Evolutionary conservation across 2,797 vertebrate species (phyloP).

Genomic region (Arrhamphus sclerolepis): DNA sequence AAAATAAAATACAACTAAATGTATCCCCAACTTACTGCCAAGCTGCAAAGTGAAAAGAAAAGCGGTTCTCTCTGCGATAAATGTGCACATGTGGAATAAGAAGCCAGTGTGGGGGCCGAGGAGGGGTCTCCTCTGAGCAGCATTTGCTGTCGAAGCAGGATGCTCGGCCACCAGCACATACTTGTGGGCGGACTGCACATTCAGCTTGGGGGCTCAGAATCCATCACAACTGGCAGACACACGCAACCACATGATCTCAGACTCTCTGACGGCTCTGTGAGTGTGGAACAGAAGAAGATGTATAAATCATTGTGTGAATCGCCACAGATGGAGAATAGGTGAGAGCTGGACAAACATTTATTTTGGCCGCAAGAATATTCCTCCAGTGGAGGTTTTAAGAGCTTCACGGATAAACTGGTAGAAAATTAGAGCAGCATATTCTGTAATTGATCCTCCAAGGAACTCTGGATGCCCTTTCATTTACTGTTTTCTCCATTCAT

Average conservation of each 20-base stretch:
- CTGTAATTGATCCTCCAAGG: slow-evolving; percentile 32
- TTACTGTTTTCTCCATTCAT: slow-evolving; percentile 26
- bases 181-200: slow-evolving; percentile 60
- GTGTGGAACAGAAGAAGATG: slow-evolving; percentile 28
- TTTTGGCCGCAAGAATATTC: slow-evolving; percentile 51
- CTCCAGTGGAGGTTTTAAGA: slow-evolving; percentile 49
- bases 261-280: slow-evolving; percentile 22
- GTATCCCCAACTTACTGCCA: not conserved
- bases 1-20: slow-evolving; percentile 13
- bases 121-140: slow-evolving; percentile 29
- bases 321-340: slow-evolving; percentile 51
- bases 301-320: slow-evolving; percentile 49
- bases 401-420: slow-evolving; percentile 49
- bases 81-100: slow-evolving; percentile 27
- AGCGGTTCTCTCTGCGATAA: slow-evolving; percentile 7
- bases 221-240: slow-evolving; percentile 46
- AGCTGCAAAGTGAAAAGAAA: slow-evolving; percentile 21
- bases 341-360: slow-evolving; percentile 63
- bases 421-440: slow-evolving; percentile 37
- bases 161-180: slow-evolving; percentile 62
- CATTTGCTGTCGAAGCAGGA: slow-evolving; percentile 69
- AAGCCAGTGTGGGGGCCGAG: slow-evolving; percentile 20
- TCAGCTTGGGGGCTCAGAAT: slow-evolving; percentile 45
- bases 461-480: slow-evolving; percentile 31
- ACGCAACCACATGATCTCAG: slow-evolving; percentile 36